Evolutionary conservation across 2,888 invertebrate genomes (phyloP).

Genomic region (Cataglyphis cursor): DNA sequence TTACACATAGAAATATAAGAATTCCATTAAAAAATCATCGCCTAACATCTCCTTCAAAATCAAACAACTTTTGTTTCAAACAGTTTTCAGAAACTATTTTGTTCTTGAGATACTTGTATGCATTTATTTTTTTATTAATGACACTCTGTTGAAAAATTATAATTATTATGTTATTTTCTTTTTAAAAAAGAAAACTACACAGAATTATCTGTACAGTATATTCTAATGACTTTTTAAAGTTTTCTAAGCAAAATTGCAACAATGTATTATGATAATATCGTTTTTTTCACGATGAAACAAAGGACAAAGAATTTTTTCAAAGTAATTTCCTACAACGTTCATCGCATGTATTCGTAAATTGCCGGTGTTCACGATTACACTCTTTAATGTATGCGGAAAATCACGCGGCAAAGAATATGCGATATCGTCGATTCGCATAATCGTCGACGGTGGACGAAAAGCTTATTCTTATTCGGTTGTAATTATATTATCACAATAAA

Average conservation of each 20-base stretch:
- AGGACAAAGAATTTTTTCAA: conserved; percentile 18
- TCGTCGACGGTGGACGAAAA: conserved; percentile 1
- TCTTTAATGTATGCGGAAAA: conserved; percentile 35
- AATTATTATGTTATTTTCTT: not conserved
- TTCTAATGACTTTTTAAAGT: not conserved
- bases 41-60: too few species aligned
- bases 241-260: not conserved
- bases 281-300: not conserved
- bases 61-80: not conserved
- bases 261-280: not conserved
- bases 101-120: not conserved
- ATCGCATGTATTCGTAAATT: conserved; percentile 4
- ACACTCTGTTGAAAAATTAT: not conserved
- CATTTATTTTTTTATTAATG: not conserved
- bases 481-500: conserved; percentile 38
- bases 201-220: not conserved
- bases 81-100: not conserved
- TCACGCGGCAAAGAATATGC: conserved; percentile 42
- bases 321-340: conserved; percentile 14
- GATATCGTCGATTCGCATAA: conserved; percentile 40
- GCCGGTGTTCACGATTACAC: conserved; percentile 15
- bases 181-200: not conserved
- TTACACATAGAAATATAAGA: too few species aligned
- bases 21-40: too few species aligned
- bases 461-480: conserved; percentile 42